These are phyloP conservation scores for Diorhabda sublineata DNA, from an alignment of 1,140 invertebrate genomes.

Conservation along the genomic window DNA sequence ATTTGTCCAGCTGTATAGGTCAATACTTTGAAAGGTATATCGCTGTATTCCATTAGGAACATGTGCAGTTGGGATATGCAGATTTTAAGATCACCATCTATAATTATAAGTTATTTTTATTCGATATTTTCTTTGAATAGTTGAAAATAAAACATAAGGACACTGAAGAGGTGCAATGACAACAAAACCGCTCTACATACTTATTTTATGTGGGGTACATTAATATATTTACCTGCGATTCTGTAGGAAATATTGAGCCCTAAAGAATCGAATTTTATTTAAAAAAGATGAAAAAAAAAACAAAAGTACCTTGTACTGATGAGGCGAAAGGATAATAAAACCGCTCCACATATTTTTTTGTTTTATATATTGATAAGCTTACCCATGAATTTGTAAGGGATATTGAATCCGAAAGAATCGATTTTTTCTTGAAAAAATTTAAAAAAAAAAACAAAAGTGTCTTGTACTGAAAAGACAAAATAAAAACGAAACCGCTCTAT, in stretches of 20 bases:
- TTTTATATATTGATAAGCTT: no score
- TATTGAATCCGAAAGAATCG: slow-evolving; percentile 71
- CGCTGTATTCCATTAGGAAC: slow-evolving; percentile 61
- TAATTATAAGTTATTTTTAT: background rate
- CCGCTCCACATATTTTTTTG: no score
- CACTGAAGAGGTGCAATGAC: no score
- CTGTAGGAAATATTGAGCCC: slow-evolving; percentile 73
- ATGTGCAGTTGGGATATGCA: slow-evolving; percentile 66
- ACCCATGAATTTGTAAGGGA: slow-evolving; percentile 65
- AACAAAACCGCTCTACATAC: no score
- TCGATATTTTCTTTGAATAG: no score
- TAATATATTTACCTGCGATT: slow-evolving; percentile 51
- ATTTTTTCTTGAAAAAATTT: slow-evolving; percentile 53
- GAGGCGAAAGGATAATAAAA: no score
- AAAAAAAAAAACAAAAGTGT: no score
- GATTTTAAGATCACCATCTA: slow-evolving; percentile 67
- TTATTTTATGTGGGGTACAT: background rate
- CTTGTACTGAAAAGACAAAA: no score
- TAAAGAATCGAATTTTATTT: slow-evolving; percentile 64
- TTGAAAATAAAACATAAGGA: no score
- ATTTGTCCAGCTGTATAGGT: slow-evolving; percentile 73
- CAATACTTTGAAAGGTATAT: slow-evolving; percentile 63
- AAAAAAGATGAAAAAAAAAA: no score
- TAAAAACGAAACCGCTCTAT: no score
- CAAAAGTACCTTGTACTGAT: no score